These are phyloP conservation scores for Heliconius sara DNA, from an alignment of 2,888 invertebrate species.

Conservation along the genomic window DNA sequence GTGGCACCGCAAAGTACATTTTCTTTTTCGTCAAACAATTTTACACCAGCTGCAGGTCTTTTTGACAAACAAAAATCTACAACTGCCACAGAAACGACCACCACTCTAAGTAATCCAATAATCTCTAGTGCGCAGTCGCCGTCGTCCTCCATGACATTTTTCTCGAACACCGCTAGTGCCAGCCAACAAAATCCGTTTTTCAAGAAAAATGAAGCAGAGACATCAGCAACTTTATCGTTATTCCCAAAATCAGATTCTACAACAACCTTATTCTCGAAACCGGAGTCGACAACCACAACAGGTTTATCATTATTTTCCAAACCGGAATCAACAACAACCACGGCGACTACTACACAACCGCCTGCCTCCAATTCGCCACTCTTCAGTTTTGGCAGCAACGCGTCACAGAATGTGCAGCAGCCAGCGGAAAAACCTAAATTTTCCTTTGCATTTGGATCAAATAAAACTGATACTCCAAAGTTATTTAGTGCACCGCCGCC, in stretches of 20 bases:
- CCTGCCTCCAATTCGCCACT: constrained; percentile 51
- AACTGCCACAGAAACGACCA: constrained; percentile 32
- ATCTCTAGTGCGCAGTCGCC: constrained; percentile 45
- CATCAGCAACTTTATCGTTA: constrained; percentile 43
- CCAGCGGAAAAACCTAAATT: constrained; percentile 63
- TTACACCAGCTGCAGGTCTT: constrained; percentile 47
- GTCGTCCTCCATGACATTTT: constrained; percentile 45
- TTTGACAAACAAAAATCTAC: constrained; percentile 51
- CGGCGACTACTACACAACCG: constrained; percentile 38
- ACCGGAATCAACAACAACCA: constrained; percentile 46
- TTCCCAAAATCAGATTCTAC: constrained; percentile 53
- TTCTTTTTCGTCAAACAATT: constrained; percentile 49
- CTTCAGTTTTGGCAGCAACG: constrained; percentile 63
- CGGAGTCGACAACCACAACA: constrained; percentile 47
- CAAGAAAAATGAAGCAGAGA: constrained; percentile 50
- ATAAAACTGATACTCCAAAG: constrained; percentile 52
- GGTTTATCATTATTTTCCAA: constrained; percentile 53
- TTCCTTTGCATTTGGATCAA: constrained; percentile 63
- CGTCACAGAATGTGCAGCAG: constrained; percentile 45
- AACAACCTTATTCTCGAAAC: constrained; percentile 55
- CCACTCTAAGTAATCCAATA: constrained; percentile 44
- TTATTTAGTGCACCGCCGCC: constrained; percentile 51
- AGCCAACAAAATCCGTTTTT: constrained; percentile 53
- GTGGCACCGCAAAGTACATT: constrained; percentile 51
- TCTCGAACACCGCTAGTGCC: constrained; percentile 43